Base-by-base conservation (phyloP, 2,797 vertebrate genomes). In the Sus cebifrons region DNA sequence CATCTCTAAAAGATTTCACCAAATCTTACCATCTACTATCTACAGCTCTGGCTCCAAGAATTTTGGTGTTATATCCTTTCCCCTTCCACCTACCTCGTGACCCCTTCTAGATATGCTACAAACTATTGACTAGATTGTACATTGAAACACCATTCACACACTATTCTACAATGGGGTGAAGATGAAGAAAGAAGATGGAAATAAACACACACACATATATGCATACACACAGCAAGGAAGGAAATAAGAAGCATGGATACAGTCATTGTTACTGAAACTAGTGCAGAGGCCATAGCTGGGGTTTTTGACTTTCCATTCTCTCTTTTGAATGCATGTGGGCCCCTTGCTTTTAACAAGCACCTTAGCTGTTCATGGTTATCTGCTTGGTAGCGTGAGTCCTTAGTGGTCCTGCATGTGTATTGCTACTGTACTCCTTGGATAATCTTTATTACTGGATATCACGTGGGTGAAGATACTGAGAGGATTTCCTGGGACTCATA, bases 141-240 rank as follows among this genome's bases (percentile, higher is more conserved):
- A 23, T 64, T n/a, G 18, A 75, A 49, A 16, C 68, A 70, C 62
- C 27, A 65, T 54, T 77, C 70, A 92, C 20, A 84, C 29, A 54
- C 18, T 44, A 75, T 77, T 96, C 21, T 70, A 82, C 75, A 91
- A 27, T n/a, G 36, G n/a, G 13, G 58, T 74, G 32, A 70, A 94
- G 52, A 91, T 68, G 60, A 86, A 91, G 18, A 77, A 95, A 60
- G 52, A 82, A 4, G 52, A 87, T 68, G 79, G 23, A 79, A 92
- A 93, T 65, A 78, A 74, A 49, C 21, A 60, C 70, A 89, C 5
- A 29, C 32, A 75, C 4, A 44, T 36, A 36, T 36, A 36, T 36
- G 36, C 3, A 36, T 9, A 54, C 23, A 67, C 16, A 77, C 27
- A 77, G n/a, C 49, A n/a, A 20, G 74, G 74, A 54, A 77, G 74